A percentile compares a stretch with the other conserved stretches of the same genome.
Evolutionary conservation across 2,797 vertebrate genomes (phyloP).

Genomic region (Ctenopoma multispine): DNA sequence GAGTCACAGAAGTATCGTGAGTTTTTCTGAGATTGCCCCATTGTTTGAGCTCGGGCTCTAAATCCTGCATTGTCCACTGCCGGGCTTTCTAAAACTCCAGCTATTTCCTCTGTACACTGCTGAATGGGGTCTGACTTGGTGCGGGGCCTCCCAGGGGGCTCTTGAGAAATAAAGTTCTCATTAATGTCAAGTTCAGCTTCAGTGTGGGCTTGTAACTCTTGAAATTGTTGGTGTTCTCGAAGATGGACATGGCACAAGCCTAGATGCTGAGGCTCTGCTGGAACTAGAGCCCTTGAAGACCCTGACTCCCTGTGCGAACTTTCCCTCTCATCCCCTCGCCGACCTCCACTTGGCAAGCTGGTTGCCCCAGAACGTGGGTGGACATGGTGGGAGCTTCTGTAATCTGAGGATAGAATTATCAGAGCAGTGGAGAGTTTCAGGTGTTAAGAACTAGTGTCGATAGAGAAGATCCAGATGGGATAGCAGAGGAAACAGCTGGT

Average conservation of each 20-base stretch:
- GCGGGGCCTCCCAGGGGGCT: constrained; percentile 90
- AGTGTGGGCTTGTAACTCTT: constrained; percentile 88
- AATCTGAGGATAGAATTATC: constrained; percentile 94
- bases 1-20: constrained; percentile 93
- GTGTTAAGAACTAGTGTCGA: constrained; percentile 70
- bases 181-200: constrained; percentile 92
- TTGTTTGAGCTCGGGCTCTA: constrained; percentile 91
- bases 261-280: constrained; percentile 92
- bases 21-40: constrained; percentile 87
- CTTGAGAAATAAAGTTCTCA: constrained; percentile 94
- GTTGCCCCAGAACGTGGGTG: constrained; percentile 85
- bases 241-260: constrained; percentile 97
- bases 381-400: constrained; percentile 91
- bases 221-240: constrained; percentile 93
- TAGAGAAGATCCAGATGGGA: constrained; percentile 78
- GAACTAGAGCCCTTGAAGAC: constrained; percentile 79
- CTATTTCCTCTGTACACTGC: constrained; percentile 91
- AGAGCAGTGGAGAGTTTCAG: constrained; percentile 85
- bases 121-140: constrained; percentile 97
- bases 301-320: constrained; percentile 83
- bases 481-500: constrained; percentile 78
- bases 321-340: constrained; percentile 90
- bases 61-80: constrained; percentile 81
- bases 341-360: constrained; percentile 86
- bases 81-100: constrained; percentile 75